A percentile compares a stretch with the other conserved stretches of the same genome.
Evolutionary conservation across 2,113 vertebrate species (phyloP).

Genomic region (Sminthopsis crassicaudata): DNA sequence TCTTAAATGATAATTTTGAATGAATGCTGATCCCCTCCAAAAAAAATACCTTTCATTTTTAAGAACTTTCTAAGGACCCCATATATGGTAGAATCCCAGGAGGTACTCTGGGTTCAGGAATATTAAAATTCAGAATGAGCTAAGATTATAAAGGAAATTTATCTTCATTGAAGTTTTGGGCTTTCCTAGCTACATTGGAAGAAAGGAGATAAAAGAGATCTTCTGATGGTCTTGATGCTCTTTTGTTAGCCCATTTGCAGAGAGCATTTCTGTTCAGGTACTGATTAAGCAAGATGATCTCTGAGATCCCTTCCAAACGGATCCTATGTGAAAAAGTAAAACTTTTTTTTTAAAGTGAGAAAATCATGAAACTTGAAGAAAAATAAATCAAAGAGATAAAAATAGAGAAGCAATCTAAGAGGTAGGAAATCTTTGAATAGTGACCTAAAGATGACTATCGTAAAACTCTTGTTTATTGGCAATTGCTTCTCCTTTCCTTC

Average conservation of each 20-base stretch:
- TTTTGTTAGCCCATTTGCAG: background rate
- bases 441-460: background rate
- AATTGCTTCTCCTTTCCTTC: background rate
- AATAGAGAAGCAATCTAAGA: background rate
- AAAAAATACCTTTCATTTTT: background rate
- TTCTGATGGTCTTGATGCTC: background rate
- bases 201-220: background rate
- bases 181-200: background rate
- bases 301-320: background rate
- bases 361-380: background rate
- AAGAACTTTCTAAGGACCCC: background rate
- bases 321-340: background rate
- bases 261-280: background rate
- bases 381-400: background rate
- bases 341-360: background rate
- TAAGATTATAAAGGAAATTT: background rate
- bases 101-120: background rate
- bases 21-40: background rate
- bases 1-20: background rate
- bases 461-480: background rate
- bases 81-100: background rate
- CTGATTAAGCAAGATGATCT: background rate
- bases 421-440: background rate
- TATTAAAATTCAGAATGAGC: background rate
- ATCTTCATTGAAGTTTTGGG: background rate